Conservation (phyloP, 2,113 vertebrate genomes). For the Prolemur simus region DNA sequence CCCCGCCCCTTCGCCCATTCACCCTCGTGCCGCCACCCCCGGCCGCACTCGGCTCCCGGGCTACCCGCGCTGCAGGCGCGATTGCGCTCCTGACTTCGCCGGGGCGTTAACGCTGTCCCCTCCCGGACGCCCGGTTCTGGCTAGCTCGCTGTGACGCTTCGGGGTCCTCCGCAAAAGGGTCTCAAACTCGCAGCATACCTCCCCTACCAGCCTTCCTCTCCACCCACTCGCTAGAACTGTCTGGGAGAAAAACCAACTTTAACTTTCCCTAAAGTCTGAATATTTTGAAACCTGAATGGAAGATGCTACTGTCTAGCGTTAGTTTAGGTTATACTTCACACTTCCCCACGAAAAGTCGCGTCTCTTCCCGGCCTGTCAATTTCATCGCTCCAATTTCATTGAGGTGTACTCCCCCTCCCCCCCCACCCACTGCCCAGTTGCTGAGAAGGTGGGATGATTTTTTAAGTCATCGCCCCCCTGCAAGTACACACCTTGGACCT, state of each 20-base stretch:
- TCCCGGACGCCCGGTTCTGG: fast-evolving
- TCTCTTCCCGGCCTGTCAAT: background rate
- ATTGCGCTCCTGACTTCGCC: background rate
- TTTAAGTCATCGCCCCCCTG: background rate
- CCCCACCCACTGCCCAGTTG: background rate
- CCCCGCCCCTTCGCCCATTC: background rate
- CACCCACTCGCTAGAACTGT: background rate
- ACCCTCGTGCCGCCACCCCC: background rate
- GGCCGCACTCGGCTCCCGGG: background rate
- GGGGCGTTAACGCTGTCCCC: fast-evolving
- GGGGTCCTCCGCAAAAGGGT: background rate
- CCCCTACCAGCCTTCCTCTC: too few species aligned
- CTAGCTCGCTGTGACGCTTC: fast-evolving
- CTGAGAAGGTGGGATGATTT: background rate
- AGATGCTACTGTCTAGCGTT: background rate
- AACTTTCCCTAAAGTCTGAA: background rate
- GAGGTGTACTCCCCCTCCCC: background rate
- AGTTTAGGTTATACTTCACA: background rate
- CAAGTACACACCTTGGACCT: background rate
- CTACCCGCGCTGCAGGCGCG: background rate
- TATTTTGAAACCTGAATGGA: background rate
- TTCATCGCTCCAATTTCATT: background rate
- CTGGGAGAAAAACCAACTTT: background rate
- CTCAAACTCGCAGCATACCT: background rate
- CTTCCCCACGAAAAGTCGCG: background rate